phyloP scores from a whole-genome alignment of 2,113 vertebrate species.

The Colinus virginianus region DNA sequence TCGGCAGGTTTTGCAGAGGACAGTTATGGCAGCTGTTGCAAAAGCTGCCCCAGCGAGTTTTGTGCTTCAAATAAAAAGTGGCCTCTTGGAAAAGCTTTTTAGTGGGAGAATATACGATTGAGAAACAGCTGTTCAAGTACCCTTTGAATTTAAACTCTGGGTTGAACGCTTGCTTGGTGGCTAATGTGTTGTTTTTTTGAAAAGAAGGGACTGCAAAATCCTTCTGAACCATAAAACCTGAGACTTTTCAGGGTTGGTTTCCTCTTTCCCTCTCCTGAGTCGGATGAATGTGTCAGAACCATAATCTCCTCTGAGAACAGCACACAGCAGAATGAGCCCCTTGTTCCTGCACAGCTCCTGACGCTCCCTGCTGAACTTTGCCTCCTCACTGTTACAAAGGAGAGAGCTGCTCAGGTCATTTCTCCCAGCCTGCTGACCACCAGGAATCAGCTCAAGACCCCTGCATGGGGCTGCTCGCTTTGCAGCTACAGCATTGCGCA shows the following conservation, averaged over 20 bases:
- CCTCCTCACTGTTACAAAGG: neutral
- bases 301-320: neutral
- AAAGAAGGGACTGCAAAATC: neutral
- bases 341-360: neutral
- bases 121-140: neutral
- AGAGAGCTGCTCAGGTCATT: neutral
- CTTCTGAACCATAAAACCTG: neutral
- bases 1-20: neutral
- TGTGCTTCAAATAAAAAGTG: neutral
- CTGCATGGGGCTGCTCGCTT: neutral
- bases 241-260: neutral
- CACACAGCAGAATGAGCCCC: neutral
- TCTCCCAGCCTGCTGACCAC: rapidly evolving
- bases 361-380: neutral
- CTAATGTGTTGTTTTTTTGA: neutral
- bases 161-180: neutral
- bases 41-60: neutral
- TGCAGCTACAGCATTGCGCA: neutral
- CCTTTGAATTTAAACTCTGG: rapidly evolving
- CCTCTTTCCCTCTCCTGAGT: neutral
- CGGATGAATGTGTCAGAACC: neutral
- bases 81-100: neutral
- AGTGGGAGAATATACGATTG: rapidly evolving
- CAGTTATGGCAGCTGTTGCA: neutral
- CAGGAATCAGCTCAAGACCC: neutral